phyloP scores from a whole-genome alignment of 2,113 vertebrate species.

The Syngnathoides biaculeatus region DNA sequence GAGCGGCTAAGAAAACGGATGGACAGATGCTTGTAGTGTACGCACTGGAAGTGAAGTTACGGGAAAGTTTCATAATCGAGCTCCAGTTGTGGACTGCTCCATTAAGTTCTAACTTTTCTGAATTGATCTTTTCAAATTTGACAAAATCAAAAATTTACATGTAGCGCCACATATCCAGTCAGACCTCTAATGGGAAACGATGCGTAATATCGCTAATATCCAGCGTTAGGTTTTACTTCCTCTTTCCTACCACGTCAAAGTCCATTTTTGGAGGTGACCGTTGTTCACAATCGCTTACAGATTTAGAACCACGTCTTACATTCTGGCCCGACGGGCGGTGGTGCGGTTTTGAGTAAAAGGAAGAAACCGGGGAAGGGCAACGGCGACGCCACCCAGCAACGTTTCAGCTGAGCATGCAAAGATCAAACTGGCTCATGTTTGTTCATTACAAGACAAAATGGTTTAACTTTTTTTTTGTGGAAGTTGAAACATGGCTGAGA shows the following conservation, averaged over 20 bases:
- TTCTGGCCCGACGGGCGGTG: not conserved
- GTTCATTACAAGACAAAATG: not conserved
- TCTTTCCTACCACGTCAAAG: slow-evolving; percentile 15
- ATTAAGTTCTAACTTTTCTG: too few species aligned
- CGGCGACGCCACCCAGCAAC: not conserved
- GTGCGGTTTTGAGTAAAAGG: not conserved
- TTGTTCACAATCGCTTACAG: slow-evolving; percentile 5
- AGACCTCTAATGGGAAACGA: not conserved
- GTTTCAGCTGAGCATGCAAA: not conserved
- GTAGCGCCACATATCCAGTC: not conserved
- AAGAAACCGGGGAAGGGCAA: not conserved
- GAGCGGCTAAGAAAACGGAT: too few species aligned
- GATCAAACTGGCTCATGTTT: not conserved
- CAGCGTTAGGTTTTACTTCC: slow-evolving; percentile 24
- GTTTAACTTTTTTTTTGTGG: not conserved
- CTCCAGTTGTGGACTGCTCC: too few species aligned
- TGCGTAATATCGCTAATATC: slow-evolving; percentile 18
- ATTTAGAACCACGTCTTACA: not conserved
- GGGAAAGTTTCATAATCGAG: too few species aligned
- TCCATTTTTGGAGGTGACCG: slow-evolving; percentile 19
- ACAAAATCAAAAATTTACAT: not conserved
- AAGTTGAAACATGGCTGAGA: not conserved
- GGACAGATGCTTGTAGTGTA: too few species aligned
- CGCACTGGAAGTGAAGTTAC: too few species aligned
- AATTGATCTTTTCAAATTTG: too few species aligned